phyloP scores from a whole-genome alignment of 1,140 invertebrate species.

The Agrilus planipennis region DNA sequence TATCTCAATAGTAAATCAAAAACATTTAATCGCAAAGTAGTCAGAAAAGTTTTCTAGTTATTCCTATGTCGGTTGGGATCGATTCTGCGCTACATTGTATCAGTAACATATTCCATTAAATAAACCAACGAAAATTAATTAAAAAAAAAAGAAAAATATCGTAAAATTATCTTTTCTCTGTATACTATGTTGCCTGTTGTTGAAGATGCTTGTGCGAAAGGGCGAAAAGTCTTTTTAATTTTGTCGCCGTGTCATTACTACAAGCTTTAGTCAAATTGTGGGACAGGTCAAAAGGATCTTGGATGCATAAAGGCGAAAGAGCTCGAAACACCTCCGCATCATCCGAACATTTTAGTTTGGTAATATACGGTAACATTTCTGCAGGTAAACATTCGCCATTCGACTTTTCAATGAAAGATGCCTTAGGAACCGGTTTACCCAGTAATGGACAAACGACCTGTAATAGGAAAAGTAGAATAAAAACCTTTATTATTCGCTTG shows the following conservation, averaged over 20 bases:
- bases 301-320: slow-evolving; percentile 29
- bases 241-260: slow-evolving; percentile 13
- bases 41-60: no score
- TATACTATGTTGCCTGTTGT: no score
- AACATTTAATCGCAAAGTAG: no score
- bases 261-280: slow-evolving; percentile 35
- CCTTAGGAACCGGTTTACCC: slow-evolving; percentile 26
- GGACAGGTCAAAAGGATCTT: slow-evolving; percentile 37
- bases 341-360: slow-evolving; percentile 15
- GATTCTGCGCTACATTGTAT: no score
- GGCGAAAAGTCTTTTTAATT: slow-evolving; percentile 23
- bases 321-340: slow-evolving; percentile 23
- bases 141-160: no score
- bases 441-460: slow-evolving; percentile 32
- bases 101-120: no score
- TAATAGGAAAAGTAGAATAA: no score
- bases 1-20: no score
- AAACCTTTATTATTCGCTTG: no score
- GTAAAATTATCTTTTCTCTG: no score
- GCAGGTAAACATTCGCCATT: slow-evolving; percentile 18
- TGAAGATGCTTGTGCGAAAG: slow-evolving; percentile 12
- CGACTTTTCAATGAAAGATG: slow-evolving; percentile 18
- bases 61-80: no score
- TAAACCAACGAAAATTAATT: no score
- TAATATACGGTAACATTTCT: slow-evolving; percentile 27